Percentiles rank a stretch among this genome's conserved stretches.
phyloP scores from a whole-genome alignment of 2,888 invertebrate species.

The Tricholauxania praeusta region DNA sequence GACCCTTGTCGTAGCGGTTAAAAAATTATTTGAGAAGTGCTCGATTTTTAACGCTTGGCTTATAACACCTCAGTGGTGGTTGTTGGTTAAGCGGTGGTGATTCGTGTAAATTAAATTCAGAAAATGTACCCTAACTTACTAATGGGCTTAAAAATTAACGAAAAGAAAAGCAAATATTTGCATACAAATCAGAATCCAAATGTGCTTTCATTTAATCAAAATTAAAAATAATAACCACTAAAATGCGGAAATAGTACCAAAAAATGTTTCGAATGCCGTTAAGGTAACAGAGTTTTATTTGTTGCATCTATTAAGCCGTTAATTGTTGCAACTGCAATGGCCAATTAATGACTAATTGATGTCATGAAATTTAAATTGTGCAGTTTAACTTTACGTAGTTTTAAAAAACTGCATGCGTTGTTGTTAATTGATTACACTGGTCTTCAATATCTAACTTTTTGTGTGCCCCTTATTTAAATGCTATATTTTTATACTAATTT shows the following conservation, averaged over 20 bases:
- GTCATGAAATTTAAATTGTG: constrained; percentile 9
- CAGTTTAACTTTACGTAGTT: not conserved
- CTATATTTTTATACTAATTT: not conserved
- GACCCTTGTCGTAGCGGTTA: constrained; percentile 1
- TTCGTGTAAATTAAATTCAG: not conserved
- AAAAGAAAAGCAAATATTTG: not conserved
- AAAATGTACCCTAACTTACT: not conserved
- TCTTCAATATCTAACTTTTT: too few species aligned
- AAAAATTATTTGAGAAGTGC: not conserved
- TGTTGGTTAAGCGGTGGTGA: not conserved
- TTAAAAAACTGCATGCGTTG: too few species aligned
- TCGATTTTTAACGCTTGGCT: not conserved
- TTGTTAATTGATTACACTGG: too few species aligned
- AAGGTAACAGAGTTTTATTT: not conserved
- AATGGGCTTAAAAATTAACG: not conserved
- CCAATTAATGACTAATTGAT: constrained; percentile 19
- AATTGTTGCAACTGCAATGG: constrained; percentile 6
- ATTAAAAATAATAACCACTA: not conserved
- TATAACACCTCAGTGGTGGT: not conserved
- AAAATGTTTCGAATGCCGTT: not conserved
- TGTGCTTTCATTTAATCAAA: not conserved
- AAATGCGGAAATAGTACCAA: not conserved
- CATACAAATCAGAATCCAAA: not conserved
- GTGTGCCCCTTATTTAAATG: too few species aligned
- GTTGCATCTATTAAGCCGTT: not conserved